Conservation (phyloP, 1,140 invertebrate species). For the Schlechtendalia chinensis region DNA sequence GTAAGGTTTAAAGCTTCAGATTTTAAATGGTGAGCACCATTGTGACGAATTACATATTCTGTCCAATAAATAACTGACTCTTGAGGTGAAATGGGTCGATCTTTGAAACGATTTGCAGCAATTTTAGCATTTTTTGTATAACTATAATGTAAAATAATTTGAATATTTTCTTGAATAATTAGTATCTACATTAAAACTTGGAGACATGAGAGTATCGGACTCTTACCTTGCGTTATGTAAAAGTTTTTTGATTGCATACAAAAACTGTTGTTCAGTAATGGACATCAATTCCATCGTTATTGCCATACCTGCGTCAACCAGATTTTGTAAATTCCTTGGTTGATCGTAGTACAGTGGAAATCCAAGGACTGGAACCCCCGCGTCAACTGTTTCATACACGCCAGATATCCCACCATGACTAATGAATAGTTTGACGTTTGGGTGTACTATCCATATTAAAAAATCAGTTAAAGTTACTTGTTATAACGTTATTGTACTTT, state of each 20-base stretch:
- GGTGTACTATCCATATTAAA: constrained; percentile 2
- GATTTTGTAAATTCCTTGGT: constrained; percentile 56
- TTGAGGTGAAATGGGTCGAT: constrained; percentile 57
- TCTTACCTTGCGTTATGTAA: neutral
- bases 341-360: constrained; percentile 69
- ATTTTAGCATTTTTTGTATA: constrained; percentile 49
- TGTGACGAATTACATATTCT: constrained; percentile 59
- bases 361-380: constrained; percentile 59
- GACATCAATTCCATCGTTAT: constrained; percentile 53
- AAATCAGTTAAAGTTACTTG: neutral
- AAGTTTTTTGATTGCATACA: neutral
- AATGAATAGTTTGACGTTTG: constrained; percentile 23
- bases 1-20: constrained; percentile 45
- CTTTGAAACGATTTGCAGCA: constrained; percentile 44
- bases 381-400: constrained; percentile 20
- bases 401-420: constrained; percentile 38
- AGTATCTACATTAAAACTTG: too few relatives aligned
- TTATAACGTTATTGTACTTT: neutral
- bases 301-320: constrained; percentile 41
- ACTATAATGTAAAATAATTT: constrained; percentile 10
- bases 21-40: constrained; percentile 54
- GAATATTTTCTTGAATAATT: neutral
- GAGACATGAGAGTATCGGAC: neutral
- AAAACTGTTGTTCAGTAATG: neutral
- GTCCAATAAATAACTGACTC: constrained; percentile 64